phyloP scores from a whole-genome alignment of 2,888 invertebrate species.

The Ferrisia virgata region DNA sequence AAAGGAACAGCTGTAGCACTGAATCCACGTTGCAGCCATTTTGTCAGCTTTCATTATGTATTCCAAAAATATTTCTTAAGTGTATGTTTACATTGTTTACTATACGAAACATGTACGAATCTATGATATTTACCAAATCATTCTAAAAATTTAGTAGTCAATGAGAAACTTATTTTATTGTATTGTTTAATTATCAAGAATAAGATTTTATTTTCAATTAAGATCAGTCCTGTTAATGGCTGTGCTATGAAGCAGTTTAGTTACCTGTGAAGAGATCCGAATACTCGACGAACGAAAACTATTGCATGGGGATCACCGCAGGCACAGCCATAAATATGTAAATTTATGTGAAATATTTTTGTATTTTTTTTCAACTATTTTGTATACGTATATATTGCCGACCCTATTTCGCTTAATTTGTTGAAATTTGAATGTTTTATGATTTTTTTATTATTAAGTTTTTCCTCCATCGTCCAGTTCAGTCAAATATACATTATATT shows the following conservation, averaged over 20 bases:
- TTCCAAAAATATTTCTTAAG: background rate
- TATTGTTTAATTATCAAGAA: background rate
- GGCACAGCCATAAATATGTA: background rate
- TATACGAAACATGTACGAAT: background rate
- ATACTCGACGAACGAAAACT: background rate
- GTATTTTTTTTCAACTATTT: background rate
- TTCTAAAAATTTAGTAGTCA: background rate
- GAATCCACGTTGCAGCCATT: background rate
- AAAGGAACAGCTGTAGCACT: background rate
- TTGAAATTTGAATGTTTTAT: background rate
- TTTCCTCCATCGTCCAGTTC: background rate
- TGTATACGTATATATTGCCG: background rate
- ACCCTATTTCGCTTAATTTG: background rate
- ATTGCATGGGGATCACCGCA: background rate
- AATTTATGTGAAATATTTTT: background rate
- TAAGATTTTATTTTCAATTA: background rate
- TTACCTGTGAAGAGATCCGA: background rate
- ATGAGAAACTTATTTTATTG: background rate
- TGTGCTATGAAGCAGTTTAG: constrained; percentile 3
- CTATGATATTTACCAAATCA: constrained; percentile 15
- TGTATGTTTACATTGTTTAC: background rate
- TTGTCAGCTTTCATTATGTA: background rate
- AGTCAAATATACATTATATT: background rate
- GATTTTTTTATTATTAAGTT: background rate
- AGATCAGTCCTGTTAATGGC: background rate